Conservation (phyloP, 2,888 invertebrate species). For the Cheilosia grossa region DNA sequence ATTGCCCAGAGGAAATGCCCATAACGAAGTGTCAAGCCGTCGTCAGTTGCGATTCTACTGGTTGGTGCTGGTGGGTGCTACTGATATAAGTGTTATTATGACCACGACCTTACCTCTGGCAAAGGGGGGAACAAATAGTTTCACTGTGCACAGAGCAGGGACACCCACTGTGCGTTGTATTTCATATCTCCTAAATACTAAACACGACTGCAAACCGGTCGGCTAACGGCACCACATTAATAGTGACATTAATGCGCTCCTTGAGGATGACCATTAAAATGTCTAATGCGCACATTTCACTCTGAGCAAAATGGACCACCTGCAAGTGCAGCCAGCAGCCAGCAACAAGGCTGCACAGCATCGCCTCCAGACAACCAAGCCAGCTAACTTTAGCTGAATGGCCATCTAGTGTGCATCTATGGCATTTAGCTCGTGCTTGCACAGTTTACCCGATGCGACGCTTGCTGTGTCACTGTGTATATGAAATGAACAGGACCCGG, state of each 20-base stretch:
- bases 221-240: constrained; percentile 36
- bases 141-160: background rate
- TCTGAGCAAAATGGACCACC: constrained; percentile 71
- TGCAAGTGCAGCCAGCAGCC: constrained; percentile 46
- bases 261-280: constrained; percentile 65
- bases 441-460: background rate
- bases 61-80: constrained; percentile 4
- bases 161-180: constrained; percentile 44
- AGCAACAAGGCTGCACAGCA: background rate
- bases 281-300: constrained; percentile 63
- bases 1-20: constrained; percentile 46
- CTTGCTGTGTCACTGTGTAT: background rate
- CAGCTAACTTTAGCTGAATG: constrained; percentile 18
- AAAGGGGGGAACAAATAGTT: constrained; percentile 8
- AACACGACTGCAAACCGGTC: constrained; percentile 33
- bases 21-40: constrained; percentile 50
- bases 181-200: constrained; percentile 4
- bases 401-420: constrained; percentile 51
- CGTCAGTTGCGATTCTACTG: constrained; percentile 30
- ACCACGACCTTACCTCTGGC: constrained; percentile 14
- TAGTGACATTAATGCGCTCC: constrained; percentile 70
- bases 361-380: background rate
- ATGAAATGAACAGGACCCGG: constrained; percentile 16
- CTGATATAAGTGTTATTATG: background rate
- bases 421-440: constrained; percentile 48